A percentile compares a stretch with the other conserved stretches of the same genome.
Evolutionary conservation across 1,140 invertebrate genomes (phyloP).

Genomic region (Coelopa frigida): DNA sequence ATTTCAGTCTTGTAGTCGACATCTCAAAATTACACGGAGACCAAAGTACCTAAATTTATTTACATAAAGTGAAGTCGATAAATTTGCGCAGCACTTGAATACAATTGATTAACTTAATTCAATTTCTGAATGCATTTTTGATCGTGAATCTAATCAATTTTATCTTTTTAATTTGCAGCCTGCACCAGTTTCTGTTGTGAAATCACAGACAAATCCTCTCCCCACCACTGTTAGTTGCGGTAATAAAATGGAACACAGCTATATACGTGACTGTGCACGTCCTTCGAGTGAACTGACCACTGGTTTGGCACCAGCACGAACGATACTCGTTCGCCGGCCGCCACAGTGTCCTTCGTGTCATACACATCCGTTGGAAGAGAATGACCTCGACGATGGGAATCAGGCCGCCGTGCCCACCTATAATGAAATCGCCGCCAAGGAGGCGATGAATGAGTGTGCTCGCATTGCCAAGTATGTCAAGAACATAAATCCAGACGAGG

Average conservation of each 20-base stretch:
- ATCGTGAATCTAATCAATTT: no score
- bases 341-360: conserved; percentile 41
- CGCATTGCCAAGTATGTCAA: conserved; percentile 54
- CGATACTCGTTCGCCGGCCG: conserved; percentile 33
- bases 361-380: conserved; percentile 29
- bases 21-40: no score
- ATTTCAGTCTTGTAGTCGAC: no score
- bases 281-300: conserved; percentile 18
- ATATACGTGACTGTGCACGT: conserved; percentile 26
- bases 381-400: conserved; percentile 25
- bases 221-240: no score
- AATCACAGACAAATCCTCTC: no score
- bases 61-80: no score
- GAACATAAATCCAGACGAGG: conserved; percentile 52
- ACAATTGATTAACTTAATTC: no score
- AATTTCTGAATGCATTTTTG: no score
- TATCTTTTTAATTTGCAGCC: no score
- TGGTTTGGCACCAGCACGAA: conserved; percentile 28
- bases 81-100: no score
- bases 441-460: conserved; percentile 68
- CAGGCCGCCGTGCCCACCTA: conserved; percentile 47
- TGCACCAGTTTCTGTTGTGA: no score
- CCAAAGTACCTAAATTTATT: no score
- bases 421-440: conserved; percentile 56
- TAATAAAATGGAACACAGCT: conserved; percentile 40